Evolutionary conservation across 30 jellyfish, hydroid and myxozoan species (phyloP).

Genomic region (Turritopsis dohrnii): DNA sequence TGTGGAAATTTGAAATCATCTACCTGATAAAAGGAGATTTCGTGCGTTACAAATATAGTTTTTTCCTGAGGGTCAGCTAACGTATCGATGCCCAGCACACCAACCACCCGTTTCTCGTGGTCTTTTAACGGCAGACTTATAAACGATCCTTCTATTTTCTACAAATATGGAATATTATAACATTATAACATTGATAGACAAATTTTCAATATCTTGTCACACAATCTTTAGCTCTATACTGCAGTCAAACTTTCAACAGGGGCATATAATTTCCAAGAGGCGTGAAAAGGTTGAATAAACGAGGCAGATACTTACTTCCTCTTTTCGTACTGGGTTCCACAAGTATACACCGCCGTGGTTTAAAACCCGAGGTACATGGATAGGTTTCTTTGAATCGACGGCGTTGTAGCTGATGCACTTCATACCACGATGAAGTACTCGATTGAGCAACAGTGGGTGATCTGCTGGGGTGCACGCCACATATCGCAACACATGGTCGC

Average conservation of each 20-base stretch:
- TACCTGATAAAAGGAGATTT: constrained; percentile 95
- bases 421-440: constrained; percentile 73
- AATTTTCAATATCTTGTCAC: no score
- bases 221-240: no score
- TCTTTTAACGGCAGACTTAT: constrained; percentile 84
- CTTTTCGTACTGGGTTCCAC: constrained; percentile 76
- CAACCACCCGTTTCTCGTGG: constrained; percentile 65
- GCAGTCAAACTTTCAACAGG: no score
- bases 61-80: constrained; percentile 93
- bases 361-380: constrained; percentile 81
- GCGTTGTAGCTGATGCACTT: constrained; percentile 70
- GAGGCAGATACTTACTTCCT: constrained; percentile 47
- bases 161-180: not conserved
- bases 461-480: constrained; percentile 83
- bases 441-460: constrained; percentile 38
- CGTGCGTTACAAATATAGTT: constrained; percentile 79
- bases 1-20: not conserved
- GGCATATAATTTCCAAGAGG: not conserved
- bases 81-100: constrained; percentile 86
- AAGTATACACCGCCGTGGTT: constrained; percentile 90
- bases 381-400: constrained; percentile 87
- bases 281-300: not conserved
- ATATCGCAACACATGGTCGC: constrained; percentile 43
- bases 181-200: not conserved
- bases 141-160: constrained; percentile 88